Conservation (phyloP, 1,140 invertebrate species). For the Dendrolimus punctatus region DNA sequence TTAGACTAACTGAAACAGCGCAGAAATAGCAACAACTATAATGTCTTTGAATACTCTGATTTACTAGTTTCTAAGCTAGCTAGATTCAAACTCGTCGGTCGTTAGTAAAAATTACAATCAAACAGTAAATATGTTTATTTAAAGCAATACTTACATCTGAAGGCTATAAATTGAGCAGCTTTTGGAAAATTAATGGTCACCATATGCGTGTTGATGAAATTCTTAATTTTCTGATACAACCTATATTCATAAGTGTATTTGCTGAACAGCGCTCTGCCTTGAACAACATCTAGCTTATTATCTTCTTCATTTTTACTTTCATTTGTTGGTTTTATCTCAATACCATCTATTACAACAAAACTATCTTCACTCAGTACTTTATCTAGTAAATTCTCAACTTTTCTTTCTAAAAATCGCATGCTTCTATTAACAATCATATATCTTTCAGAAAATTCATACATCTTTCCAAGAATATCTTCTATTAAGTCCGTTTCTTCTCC, state of each 20-base stretch:
- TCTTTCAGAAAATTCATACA: conserved; percentile 41
- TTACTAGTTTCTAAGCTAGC: no score
- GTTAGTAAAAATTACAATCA: no score
- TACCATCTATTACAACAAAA: conserved; percentile 51
- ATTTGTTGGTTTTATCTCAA: conserved; percentile 47
- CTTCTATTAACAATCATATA: conserved; percentile 46
- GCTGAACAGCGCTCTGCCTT: conserved; percentile 52
- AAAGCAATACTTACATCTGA: conserved; percentile 65
- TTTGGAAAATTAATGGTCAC: conserved; percentile 72
- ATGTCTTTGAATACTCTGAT: no score
- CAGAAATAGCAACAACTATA: no score
- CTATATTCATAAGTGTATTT: conserved; percentile 59
- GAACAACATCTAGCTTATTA: conserved; percentile 16
- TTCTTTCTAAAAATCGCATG: conserved; percentile 34
- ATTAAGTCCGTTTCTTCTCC: conserved; percentile 21
- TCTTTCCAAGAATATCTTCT: conserved; percentile 31
- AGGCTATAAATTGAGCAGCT: conserved; percentile 70
- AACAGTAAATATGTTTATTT: no score
- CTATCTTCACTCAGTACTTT: conserved; percentile 37
- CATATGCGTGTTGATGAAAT: conserved; percentile 67
- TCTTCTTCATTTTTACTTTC: conserved; percentile 15
- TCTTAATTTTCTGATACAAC: conserved; percentile 55
- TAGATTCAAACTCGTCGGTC: no score
- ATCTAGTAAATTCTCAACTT: conserved; percentile 45
- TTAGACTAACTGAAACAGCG: no score